Conservation (phyloP, 2,888 invertebrate genomes). For the Pristionchus mayeri region DNA sequence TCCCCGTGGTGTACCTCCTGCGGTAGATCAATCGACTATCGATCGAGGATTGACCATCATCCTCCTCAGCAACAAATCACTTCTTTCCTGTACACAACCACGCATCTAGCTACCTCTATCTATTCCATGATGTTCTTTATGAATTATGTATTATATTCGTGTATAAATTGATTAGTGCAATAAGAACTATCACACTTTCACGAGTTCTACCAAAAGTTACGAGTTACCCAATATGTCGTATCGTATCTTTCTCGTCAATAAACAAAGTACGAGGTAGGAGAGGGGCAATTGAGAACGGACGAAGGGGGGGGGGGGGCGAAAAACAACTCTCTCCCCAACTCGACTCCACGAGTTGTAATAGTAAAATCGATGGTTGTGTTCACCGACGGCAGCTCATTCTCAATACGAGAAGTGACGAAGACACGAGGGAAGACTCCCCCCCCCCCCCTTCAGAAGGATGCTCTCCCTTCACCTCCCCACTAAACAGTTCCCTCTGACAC, state of each 20-base stretch:
- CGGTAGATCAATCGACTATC: conserved; percentile 43
- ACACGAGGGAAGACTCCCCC: not conserved
- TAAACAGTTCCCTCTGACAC: not conserved
- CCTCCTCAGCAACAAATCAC: not conserved
- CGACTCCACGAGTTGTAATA: conserved; percentile 31
- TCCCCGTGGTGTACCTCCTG: conserved; percentile 57
- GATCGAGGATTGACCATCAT: not conserved
- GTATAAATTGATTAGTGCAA: conserved; percentile 29
- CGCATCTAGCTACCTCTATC: not conserved
- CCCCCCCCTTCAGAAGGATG: not conserved
- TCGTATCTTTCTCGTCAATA: conserved; percentile 35
- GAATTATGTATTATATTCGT: conserved; percentile 42
- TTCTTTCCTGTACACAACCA: conserved; percentile 22
- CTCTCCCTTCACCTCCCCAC: not conserved
- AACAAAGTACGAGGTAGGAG: conserved; percentile 38
- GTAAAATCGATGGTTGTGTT: conserved; percentile 34
- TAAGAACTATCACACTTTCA: not conserved
- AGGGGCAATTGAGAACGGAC: not conserved
- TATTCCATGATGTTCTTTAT: conserved; percentile 18
- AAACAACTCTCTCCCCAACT: conserved; percentile 23
- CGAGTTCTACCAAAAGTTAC: not conserved
- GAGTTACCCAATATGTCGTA: conserved; percentile 24
- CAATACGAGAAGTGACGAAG: not conserved
- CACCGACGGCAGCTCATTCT: not conserved
- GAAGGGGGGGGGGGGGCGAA: not conserved